These are phyloP conservation scores for Lochmaea capreae DNA, from an alignment of 2,888 invertebrate genomes.

Conservation along the genomic window DNA sequence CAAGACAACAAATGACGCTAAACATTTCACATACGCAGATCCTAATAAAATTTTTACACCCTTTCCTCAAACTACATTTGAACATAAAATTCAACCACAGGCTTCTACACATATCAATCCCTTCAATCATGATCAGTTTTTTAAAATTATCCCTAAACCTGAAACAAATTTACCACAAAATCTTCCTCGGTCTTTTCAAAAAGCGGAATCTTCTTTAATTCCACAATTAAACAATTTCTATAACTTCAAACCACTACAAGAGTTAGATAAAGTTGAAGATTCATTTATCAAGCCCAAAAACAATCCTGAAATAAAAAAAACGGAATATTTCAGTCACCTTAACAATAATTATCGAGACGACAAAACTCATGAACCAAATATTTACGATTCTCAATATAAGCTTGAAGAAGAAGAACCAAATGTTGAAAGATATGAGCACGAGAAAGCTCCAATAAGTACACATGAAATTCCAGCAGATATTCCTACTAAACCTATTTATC, in stretches of 20 bases:
- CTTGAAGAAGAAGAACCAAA: conserved; percentile 41
- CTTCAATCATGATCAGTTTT: not conserved
- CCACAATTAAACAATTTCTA: not conserved
- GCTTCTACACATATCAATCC: not conserved
- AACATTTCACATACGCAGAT: not conserved
- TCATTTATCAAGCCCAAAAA: not conserved
- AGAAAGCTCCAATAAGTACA: conserved; percentile 46
- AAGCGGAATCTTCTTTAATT: not conserved
- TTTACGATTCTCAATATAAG: conserved; percentile 41
- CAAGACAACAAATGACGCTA: too few species aligned
- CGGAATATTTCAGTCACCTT: conserved; percentile 28
- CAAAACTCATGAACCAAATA: conserved; percentile 50
- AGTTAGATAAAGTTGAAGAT: not conserved
- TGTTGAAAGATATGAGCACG: conserved; percentile 43
- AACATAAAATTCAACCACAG: not conserved
- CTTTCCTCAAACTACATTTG: not conserved
- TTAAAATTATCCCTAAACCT: not conserved
- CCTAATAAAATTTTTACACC: not conserved
- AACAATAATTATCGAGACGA: conserved; percentile 54
- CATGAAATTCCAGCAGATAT: conserved; percentile 56
- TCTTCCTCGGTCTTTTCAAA: not conserved
- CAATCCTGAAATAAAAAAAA: not conserved
- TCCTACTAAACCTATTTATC: conserved; percentile 62
- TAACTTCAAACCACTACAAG: not conserved
- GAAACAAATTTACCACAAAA: not conserved